A percentile compares a stretch with the other conserved stretches of the same genome.
Conservation (phyloP, 1,140 invertebrate species). For the Aphis gossypii region DNA sequence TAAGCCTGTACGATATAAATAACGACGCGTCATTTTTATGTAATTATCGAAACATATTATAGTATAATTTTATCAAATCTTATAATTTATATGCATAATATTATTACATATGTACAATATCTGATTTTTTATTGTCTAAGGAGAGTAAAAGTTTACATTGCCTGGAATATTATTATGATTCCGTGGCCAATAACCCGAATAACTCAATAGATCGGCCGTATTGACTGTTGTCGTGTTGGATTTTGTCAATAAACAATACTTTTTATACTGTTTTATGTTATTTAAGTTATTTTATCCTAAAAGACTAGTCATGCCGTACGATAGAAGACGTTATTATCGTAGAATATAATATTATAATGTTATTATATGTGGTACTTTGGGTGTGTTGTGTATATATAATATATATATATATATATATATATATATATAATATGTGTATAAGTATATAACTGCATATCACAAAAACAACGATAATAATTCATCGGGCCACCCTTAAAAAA, state of each 20-base stretch:
- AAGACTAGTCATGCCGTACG: background rate
- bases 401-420: background rate
- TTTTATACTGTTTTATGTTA: background rate
- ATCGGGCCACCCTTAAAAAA: background rate
- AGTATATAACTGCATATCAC: background rate
- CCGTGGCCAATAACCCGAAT: background rate
- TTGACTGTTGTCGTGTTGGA: background rate
- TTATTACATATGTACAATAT: background rate
- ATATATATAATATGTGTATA: background rate
- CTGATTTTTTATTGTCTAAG: background rate
- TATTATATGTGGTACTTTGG: background rate
- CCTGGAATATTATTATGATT: background rate
- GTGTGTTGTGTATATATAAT: background rate
- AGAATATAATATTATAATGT: background rate
- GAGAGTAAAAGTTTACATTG: background rate
- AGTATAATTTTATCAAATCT: background rate
- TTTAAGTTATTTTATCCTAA: background rate
- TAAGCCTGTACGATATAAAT: background rate
- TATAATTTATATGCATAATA: background rate
- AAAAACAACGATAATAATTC: conserved; percentile 15
- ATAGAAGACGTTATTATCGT: background rate
- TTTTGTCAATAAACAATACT: background rate
- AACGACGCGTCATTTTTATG: background rate
- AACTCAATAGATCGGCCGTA: background rate
- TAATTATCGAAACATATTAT: background rate